phyloP scores from a whole-genome alignment of 1,140 invertebrate genomes.

The Heliconius congener region DNA sequence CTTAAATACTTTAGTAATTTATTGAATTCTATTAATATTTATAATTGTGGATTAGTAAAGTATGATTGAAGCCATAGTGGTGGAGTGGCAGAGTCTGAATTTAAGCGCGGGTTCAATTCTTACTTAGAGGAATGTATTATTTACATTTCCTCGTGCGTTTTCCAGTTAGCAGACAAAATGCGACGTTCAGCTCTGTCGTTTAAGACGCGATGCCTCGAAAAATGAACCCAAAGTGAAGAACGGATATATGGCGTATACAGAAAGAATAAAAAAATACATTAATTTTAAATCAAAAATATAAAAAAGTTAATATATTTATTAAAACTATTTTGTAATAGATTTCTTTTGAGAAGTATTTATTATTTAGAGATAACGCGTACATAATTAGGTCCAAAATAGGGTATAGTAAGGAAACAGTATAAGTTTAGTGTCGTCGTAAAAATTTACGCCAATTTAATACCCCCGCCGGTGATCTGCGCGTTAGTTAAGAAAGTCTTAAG shows the following conservation, averaged over 20 bases:
- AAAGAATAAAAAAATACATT: neutral
- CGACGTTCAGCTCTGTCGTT: neutral
- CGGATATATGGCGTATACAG: too few species aligned
- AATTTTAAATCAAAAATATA: neutral
- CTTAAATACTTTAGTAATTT: constrained; percentile 13
- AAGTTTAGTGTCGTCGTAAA: constrained; percentile 37
- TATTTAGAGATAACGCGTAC: constrained; percentile 1
- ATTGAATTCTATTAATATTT: neutral
- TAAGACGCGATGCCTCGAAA: neutral
- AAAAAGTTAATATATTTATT: neutral
- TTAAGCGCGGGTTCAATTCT: too few species aligned
- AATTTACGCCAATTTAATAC: constrained; percentile 38
- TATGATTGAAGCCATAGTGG: too few species aligned
- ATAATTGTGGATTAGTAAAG: neutral
- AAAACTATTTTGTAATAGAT: neutral
- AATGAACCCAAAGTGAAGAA: too few species aligned
- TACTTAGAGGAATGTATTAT: too few species aligned
- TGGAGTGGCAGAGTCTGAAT: too few species aligned
- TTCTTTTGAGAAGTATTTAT: neutral
- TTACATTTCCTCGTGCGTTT: neutral
- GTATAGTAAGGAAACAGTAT: constrained; percentile 31
- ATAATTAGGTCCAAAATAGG: constrained; percentile 22
- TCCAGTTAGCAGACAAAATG: neutral
- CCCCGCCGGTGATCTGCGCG: constrained; percentile 20
- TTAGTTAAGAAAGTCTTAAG: constrained; percentile 37